These are phyloP conservation scores for Cricetomys ansorgei DNA, from an alignment of 2,113 vertebrate species.

Conservation along the genomic window DNA sequence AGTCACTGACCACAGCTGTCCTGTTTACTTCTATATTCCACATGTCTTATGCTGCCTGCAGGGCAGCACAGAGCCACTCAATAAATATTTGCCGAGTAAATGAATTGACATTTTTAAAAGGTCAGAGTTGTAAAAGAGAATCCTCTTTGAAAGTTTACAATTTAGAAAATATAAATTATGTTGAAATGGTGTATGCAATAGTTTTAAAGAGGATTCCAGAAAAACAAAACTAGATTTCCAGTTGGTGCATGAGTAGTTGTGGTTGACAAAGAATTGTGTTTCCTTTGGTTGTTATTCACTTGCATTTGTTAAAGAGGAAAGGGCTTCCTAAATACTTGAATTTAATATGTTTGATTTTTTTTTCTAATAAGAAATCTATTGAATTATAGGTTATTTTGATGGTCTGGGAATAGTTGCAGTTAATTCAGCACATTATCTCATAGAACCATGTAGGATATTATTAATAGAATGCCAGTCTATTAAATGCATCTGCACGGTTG, in stretches of 20 bases:
- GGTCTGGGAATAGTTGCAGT: neutral
- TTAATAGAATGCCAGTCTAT: slow-evolving; percentile 32
- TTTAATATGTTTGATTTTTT: slow-evolving; percentile 61
- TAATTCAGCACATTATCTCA: slow-evolving; percentile 52
- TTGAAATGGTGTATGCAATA: slow-evolving; percentile 3
- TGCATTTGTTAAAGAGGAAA: slow-evolving; percentile 71
- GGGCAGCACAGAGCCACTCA: neutral
- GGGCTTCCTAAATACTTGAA: slow-evolving; percentile 68
- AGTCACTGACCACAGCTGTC: slow-evolving; percentile 46
- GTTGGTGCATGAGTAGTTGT: neutral
- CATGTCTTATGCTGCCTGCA: slow-evolving; percentile 18
- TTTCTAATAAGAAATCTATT: slow-evolving; percentile 2
- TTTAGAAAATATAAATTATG: slow-evolving; percentile 58
- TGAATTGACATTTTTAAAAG: slow-evolving; percentile 70
- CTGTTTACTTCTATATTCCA: neutral
- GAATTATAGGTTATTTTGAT: slow-evolving; percentile 45
- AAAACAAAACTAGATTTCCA: neutral
- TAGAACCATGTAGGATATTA: slow-evolving; percentile 44
- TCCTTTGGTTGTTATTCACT: slow-evolving; percentile 69
- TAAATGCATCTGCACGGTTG: slow-evolving; percentile 8
- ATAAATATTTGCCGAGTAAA: slow-evolving; percentile 69
- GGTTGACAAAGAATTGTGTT: slow-evolving; percentile 36
- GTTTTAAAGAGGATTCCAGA: slow-evolving; percentile 23
- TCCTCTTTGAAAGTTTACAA: slow-evolving; percentile 55
- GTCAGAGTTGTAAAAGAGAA: slow-evolving; percentile 52